Evolutionary conservation across 2,113 vertebrate genomes (phyloP).

Genomic region (Lucifuga dentata): DNA sequence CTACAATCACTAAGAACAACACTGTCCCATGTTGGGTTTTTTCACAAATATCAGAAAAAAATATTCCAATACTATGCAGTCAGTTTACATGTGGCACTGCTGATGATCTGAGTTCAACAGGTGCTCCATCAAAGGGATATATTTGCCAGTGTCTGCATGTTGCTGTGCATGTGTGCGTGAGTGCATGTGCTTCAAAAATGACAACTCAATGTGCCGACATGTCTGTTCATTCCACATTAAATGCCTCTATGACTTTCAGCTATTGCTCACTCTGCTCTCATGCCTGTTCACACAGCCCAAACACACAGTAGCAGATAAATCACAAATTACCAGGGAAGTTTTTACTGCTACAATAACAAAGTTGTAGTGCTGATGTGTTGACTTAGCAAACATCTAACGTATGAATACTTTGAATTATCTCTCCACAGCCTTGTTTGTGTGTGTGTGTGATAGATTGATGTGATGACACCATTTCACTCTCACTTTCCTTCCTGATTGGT

Average conservation of each 20-base stretch:
- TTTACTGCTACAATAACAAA: conserved; percentile 57
- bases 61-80: conserved; percentile 34
- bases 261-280: conserved; percentile 41
- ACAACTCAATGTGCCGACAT: conserved; percentile 63
- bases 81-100: conserved; percentile 40
- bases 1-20: conserved; percentile 29
- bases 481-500: conserved; percentile 50
- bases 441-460: conserved; percentile 44
- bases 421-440: conserved; percentile 29
- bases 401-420: conserved; percentile 42
- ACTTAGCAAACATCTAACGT: conserved; percentile 51
- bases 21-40: conserved; percentile 33
- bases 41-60: conserved; percentile 40
- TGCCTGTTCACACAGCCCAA: conserved; percentile 50
- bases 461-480: conserved; percentile 56
- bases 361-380: conserved; percentile 64
- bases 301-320: conserved; percentile 65
- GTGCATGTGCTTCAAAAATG: conserved; percentile 32
- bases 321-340: conserved; percentile 17
- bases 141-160: conserved; percentile 46
- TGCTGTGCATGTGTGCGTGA: conserved; percentile 16
- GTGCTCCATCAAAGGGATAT: conserved; percentile 49
- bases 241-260: conserved; percentile 71
- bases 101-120: conserved; percentile 59
- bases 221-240: conserved; percentile 67